These are phyloP conservation scores for Cepphus grylle DNA, from an alignment of 2,113 vertebrate genomes.

Conservation along the genomic window DNA sequence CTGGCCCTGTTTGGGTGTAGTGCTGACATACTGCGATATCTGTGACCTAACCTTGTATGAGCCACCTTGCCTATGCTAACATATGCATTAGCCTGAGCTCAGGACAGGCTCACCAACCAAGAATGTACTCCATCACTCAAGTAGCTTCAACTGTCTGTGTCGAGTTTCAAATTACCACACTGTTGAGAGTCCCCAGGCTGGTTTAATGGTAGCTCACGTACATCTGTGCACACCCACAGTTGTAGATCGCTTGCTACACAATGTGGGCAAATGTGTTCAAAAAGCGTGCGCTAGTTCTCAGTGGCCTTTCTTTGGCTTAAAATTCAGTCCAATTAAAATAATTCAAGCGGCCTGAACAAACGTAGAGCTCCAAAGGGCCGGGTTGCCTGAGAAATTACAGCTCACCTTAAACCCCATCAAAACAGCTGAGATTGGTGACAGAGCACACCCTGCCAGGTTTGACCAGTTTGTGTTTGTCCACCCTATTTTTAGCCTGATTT, in stretches of 20 bases:
- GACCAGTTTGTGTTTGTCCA: neutral
- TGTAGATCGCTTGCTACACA: accelerated
- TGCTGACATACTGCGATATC: neutral
- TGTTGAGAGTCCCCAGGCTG: neutral
- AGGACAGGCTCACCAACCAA: neutral
- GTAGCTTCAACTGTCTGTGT: neutral
- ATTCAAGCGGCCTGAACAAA: neutral
- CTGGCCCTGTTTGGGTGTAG: neutral
- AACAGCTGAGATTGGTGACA: neutral
- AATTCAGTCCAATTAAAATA: neutral
- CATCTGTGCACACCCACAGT: neutral
- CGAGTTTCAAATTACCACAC: neutral
- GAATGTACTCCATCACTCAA: neutral
- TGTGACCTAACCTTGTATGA: neutral
- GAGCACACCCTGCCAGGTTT: neutral
- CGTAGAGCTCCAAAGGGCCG: neutral
- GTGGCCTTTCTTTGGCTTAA: neutral
- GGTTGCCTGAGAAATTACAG: neutral
- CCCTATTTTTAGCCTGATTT: neutral
- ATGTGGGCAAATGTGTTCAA: neutral
- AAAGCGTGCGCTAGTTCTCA: neutral
- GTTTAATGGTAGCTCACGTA: neutral
- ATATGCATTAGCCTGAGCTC: neutral
- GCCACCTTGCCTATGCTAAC: neutral
- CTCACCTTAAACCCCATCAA: neutral